Percentiles rank a stretch among this genome's conserved stretches.
These are phyloP conservation scores for Pholis gunnellus DNA, from an alignment of 2,113 vertebrate species.

Conservation along the genomic window DNA sequence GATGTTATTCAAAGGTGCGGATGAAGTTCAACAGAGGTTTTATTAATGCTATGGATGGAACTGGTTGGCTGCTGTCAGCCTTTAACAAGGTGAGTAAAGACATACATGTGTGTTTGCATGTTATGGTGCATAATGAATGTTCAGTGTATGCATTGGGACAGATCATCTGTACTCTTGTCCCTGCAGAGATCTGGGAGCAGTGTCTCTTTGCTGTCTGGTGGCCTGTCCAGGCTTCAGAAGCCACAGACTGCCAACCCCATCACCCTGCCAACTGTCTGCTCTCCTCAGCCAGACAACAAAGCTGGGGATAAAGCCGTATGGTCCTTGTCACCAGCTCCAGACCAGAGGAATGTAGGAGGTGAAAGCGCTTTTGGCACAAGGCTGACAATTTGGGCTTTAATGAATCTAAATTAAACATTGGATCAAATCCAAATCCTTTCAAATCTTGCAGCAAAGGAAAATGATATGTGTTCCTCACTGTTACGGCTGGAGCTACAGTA, in stretches of 20 bases:
- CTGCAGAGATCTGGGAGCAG: conserved; percentile 84
- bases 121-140: neutral
- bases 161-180: conserved; percentile 8
- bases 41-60: conserved; percentile 81
- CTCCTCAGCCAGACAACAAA: conserved; percentile 40
- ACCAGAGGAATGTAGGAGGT: conserved; percentile 56
- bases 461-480: neutral
- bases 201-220: conserved; percentile 76
- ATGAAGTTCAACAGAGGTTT: conserved; percentile 88
- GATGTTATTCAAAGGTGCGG: conserved; percentile 57
- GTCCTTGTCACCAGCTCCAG: conserved; percentile 28
- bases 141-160: neutral
- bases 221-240: conserved; percentile 50
- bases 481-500: neutral
- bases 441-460: neutral
- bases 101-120: neutral
- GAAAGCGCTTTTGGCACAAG: conserved; percentile 40
- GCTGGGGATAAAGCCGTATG: conserved; percentile 31
- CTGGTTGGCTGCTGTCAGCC: conserved; percentile 71
- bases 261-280: conserved; percentile 49
- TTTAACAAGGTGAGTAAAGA: conserved; percentile 78
- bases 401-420: conserved; percentile 24
- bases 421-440: conserved; percentile 14
- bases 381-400: conserved; percentile 21
- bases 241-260: conserved; percentile 29